These are phyloP conservation scores for Propithecus coquereli DNA, from an alignment of 2,113 vertebrate genomes.

Conservation along the genomic window DNA sequence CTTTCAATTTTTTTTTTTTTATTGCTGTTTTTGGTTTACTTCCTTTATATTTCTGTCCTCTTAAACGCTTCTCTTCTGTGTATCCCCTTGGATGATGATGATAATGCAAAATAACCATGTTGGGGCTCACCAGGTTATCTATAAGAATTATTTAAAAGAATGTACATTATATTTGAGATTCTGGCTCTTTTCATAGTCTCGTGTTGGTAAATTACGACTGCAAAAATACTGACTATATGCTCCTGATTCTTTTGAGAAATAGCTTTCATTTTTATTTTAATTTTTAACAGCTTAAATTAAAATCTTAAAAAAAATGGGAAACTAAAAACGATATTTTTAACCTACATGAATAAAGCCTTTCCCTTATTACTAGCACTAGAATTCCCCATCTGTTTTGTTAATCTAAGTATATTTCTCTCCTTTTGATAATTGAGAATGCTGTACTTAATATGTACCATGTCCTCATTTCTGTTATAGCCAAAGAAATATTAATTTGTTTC, in stretches of 20 bases:
- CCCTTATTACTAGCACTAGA: neutral
- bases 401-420: neutral
- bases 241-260: conserved; percentile 60
- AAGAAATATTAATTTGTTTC: conserved; percentile 38
- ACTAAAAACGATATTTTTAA: conserved; percentile 29
- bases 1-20: neutral
- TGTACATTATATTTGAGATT: conserved; percentile 65
- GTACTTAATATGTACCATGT: neutral
- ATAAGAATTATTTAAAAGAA: conserved; percentile 56
- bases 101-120: neutral
- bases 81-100: neutral
- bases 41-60: neutral
- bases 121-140: neutral
- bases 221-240: neutral
- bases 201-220: conserved; percentile 50
- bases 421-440: conserved; percentile 41
- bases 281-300: neutral
- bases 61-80: neutral
- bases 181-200: conserved; percentile 36
- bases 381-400: neutral
- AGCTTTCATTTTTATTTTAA: conserved; percentile 7
- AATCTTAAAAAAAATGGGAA: conserved; percentile 35
- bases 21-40: neutral
- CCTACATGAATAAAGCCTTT: conserved; percentile 31
- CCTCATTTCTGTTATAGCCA: neutral